Evolutionary conservation across 2,888 invertebrate genomes (phyloP), one percentile per base, ranked within the genome.

Genomic region (Coleophora flavipennella): DNA sequence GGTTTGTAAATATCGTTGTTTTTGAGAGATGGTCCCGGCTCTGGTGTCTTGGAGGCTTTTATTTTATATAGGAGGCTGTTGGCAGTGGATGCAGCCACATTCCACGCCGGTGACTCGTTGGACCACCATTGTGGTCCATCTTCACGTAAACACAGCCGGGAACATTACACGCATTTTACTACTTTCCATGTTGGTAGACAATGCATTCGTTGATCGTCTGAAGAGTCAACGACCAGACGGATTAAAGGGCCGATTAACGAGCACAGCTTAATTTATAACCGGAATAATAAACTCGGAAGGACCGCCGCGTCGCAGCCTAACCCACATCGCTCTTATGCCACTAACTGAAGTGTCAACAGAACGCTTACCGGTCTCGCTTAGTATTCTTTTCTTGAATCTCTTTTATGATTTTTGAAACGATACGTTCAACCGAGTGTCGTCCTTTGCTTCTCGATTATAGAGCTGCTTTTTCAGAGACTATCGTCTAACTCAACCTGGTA

Each of bases 231-330:
- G 81, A 63, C 79, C 81, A 80, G 81, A 76, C 78, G 71, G 73
- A 80, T 81, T 81, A 81, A 78, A 79, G 75, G 76, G 67, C 67
- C 70, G 74, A 80, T 81, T 81, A 81, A 81, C 74, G 72, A 76
- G 67, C 70, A 64, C 71, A 60, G 59, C 66, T 77, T 81, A 77
- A 81, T 84, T 83, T 80, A 77, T 67, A 70, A 75, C 74, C 77
- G 72, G 79, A 77, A 79, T 80, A 71, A 75, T 75, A 72, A 78
- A 74, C 65, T 64, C 61, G 70, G 69, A 70, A 75, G 70, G 66
- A 62, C 57, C 62, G 65, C 57, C 13, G 50, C 52, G 45, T 48
- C 51, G 51, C 57, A 49, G 45, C 51, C 53, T 57, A 57, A 58
- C 66, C 59, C 58, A 59, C 53, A 57, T 59, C 56, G 53, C 50